Conservation (phyloP, 2,113 vertebrate species). For the Coracopsis vasa region DNA sequence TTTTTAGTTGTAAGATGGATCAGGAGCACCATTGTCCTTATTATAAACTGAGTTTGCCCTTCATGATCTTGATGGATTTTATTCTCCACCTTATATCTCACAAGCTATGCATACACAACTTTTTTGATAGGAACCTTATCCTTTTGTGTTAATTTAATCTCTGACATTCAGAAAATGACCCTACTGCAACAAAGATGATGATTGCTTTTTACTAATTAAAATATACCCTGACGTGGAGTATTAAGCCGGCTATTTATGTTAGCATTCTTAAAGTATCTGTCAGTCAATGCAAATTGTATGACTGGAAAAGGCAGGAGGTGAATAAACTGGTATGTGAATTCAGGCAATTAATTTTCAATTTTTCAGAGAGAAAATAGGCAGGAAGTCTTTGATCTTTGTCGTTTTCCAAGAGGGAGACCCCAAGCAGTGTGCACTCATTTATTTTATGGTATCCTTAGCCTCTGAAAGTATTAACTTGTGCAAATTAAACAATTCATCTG, state of each 20-base stretch:
- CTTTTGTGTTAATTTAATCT: slow-evolving; percentile 42
- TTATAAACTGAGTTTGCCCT: neutral
- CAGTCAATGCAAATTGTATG: slow-evolving; percentile 58
- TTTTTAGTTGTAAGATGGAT: neutral
- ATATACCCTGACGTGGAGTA: slow-evolving; percentile 27
- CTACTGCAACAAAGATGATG: neutral
- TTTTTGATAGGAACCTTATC: slow-evolving; percentile 7
- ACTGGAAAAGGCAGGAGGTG: slow-evolving; percentile 20
- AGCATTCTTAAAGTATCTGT: slow-evolving; percentile 37
- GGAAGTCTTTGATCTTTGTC: slow-evolving; percentile 53
- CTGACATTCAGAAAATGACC: slow-evolving; percentile 57
- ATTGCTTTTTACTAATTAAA: slow-evolving; percentile 61
- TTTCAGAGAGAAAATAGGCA: slow-evolving; percentile 45
- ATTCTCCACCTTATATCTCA: neutral
- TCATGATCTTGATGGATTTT: neutral
- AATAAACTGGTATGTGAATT: slow-evolving; percentile 42
- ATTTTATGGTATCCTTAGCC: slow-evolving; percentile 20
- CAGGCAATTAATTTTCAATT: slow-evolving; percentile 66
- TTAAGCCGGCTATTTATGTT: slow-evolving; percentile 43
- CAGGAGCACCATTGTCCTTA: neutral
- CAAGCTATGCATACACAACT: neutral
- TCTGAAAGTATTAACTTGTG: neutral
- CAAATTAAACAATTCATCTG: slow-evolving; percentile 5
- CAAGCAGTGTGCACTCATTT: slow-evolving; percentile 13
- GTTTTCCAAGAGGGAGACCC: slow-evolving; percentile 19